These are phyloP conservation scores for Trogon surrucura DNA, from an alignment of 2,113 vertebrate species.

Conservation along the genomic window DNA sequence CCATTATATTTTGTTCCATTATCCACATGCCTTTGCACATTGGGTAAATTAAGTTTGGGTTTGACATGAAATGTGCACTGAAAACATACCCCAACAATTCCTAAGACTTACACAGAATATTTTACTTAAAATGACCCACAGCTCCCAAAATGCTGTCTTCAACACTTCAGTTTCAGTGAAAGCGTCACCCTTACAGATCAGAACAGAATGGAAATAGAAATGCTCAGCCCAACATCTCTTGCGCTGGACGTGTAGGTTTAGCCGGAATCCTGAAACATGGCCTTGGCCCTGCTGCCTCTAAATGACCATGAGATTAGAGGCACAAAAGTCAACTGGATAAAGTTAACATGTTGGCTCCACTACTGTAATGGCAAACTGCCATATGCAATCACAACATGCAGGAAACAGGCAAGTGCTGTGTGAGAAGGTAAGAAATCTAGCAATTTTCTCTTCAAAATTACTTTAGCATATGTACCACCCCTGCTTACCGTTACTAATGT, in stretches of 20 bases:
- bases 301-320: background rate
- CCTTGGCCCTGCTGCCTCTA: background rate
- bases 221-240: background rate
- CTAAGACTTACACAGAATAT: background rate
- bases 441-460: background rate
- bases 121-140: background rate
- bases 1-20: background rate
- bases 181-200: background rate
- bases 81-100: background rate
- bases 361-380: background rate
- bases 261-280: background rate
- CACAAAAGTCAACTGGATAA: background rate
- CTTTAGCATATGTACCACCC: background rate
- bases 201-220: background rate
- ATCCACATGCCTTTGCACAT: background rate
- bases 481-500: background rate
- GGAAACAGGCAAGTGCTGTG: background rate
- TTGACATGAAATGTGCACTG: background rate
- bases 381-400: background rate
- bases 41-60: background rate
- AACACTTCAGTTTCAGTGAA: background rate
- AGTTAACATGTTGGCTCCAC: background rate
- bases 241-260: accelerated
- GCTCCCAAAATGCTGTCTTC: background rate
- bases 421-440: background rate